phyloP scores from a whole-genome alignment of 2,888 invertebrate species.

The Biston stratarius region DNA sequence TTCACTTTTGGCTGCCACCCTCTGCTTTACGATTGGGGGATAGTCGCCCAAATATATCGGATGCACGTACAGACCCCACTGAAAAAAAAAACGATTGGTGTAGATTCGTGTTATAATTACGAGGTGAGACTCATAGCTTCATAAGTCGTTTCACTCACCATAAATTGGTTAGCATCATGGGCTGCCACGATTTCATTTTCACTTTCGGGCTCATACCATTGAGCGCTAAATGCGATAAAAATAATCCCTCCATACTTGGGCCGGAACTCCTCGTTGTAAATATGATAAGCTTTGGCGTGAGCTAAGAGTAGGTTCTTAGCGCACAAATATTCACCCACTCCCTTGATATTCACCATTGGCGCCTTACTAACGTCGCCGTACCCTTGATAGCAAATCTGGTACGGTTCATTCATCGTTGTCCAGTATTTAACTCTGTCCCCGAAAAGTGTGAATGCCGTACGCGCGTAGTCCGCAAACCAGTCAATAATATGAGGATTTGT shows the following conservation, averaged over 20 bases:
- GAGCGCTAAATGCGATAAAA: slow-evolving; percentile 82
- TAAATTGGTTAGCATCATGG: slow-evolving; percentile 78
- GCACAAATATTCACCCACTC: slow-evolving; percentile 79
- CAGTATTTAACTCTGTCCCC: slow-evolving; percentile 82
- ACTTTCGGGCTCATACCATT: slow-evolving; percentile 74
- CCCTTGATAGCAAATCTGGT: slow-evolving; percentile 63
- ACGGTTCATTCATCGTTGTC: slow-evolving; percentile 86
- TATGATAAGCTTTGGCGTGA: slow-evolving; percentile 78
- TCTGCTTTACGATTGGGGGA: slow-evolving; percentile 85
- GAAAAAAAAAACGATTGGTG: slow-evolving; percentile 20
- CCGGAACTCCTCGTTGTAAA: slow-evolving; percentile 67
- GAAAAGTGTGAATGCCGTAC: slow-evolving; percentile 66
- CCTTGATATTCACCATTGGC: slow-evolving; percentile 65
- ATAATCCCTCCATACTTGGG: slow-evolving; percentile 67
- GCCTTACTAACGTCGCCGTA: slow-evolving; percentile 67
- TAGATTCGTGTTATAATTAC: not conserved
- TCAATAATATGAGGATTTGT: slow-evolving; percentile 69
- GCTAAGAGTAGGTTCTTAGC: slow-evolving; percentile 79
- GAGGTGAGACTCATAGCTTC: not conserved
- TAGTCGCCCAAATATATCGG: slow-evolving; percentile 88
- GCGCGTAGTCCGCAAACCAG: slow-evolving; percentile 77
- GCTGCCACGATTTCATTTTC: slow-evolving; percentile 75
- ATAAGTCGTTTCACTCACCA: slow-evolving; percentile 56
- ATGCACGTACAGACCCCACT: slow-evolving; percentile 86
- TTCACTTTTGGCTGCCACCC: slow-evolving; percentile 81